These are phyloP conservation scores for Latrodectus geometricus DNA, from an alignment of 1,140 invertebrate genomes.

Conservation along the genomic window DNA sequence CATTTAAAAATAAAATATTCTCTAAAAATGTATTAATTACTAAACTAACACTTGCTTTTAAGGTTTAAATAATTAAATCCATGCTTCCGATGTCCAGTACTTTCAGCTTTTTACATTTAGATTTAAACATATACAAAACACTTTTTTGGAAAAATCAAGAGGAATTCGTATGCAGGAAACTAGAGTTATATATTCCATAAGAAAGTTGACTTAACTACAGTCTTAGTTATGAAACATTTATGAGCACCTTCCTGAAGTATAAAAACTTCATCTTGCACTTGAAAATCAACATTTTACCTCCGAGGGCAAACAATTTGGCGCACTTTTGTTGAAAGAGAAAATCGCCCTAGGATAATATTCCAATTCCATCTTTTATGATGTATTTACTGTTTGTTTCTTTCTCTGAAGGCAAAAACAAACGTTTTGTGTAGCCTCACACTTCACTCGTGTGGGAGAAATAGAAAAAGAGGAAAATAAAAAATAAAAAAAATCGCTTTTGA, in stretches of 20 bases:
- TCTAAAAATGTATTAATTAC: too few species aligned
- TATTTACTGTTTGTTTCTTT: background rate
- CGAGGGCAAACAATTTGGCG: background rate
- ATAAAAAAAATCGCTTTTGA: conserved; percentile 30
- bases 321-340: background rate
- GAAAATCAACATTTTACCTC: background rate
- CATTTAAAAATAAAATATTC: too few species aligned
- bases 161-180: too few species aligned
- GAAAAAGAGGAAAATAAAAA: background rate
- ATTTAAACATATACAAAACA: too few species aligned
- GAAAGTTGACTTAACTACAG: too few species aligned
- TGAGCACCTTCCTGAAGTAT: background rate
- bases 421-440: conserved; percentile 11
- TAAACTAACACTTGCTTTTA: too few species aligned
- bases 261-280: background rate
- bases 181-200: too few species aligned
- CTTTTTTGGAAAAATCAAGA: too few species aligned
- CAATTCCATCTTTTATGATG: background rate
- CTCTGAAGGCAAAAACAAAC: conserved; percentile 10
- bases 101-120: too few species aligned
- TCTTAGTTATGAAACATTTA: background rate
- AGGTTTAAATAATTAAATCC: too few species aligned
- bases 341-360: background rate
- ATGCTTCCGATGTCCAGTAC: too few species aligned
- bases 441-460: background rate